Conservation (phyloP, 1,140 invertebrate species). For the Micrasema minimum region DNA sequence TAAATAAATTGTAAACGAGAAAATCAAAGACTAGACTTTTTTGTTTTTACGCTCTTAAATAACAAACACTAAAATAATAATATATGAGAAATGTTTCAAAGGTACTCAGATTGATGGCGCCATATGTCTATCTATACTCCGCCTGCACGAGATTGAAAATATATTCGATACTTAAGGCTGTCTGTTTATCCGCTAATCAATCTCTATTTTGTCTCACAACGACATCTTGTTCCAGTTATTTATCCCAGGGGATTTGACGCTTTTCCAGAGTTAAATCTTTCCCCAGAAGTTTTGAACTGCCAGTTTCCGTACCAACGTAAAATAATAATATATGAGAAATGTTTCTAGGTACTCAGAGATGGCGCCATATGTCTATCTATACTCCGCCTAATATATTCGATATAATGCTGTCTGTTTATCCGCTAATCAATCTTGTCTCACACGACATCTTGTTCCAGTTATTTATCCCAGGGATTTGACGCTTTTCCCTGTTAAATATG, state of each 20-base stretch:
- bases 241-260: conserved; percentile 30
- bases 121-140: neutral
- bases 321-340: too few relatives aligned
- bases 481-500: conserved; percentile 2
- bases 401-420: conserved; percentile 7
- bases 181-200: conserved; percentile 30
- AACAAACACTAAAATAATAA: too few relatives aligned
- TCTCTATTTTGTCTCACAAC: conserved; percentile 31
- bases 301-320: too few relatives aligned
- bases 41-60: too few relatives aligned
- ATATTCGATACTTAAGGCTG: neutral
- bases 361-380: neutral
- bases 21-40: too few relatives aligned
- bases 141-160: too few relatives aligned
- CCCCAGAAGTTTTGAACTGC: too few relatives aligned
- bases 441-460: conserved; percentile 9
- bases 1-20: too few relatives aligned
- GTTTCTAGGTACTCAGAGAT: neutral
- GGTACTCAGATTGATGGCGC: conserved; percentile 1
- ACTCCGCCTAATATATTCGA: conserved; percentile 1
- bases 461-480: conserved; percentile 33
- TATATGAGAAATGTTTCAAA: too few relatives aligned
- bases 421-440: conserved; percentile 35
- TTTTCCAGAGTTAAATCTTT: neutral
- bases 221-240: conserved; percentile 16